A percentile compares a stretch with the other conserved stretches of the same genome.
Conservation (phyloP, 2,797 vertebrate genomes). For the Avahi laniger region DNA sequence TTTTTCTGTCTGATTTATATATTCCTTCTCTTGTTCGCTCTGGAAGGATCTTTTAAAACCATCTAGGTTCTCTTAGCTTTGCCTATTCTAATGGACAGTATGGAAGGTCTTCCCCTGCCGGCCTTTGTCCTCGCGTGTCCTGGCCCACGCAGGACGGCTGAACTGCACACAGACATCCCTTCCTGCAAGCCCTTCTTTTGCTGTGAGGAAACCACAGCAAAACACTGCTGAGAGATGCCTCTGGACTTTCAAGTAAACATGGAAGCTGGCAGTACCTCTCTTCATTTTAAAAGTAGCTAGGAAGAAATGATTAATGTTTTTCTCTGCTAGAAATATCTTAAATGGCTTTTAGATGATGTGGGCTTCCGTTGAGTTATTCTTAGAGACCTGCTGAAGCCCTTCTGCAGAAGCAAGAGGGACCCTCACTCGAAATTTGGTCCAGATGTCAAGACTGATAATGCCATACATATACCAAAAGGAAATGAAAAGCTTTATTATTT, state of each 20-base stretch:
- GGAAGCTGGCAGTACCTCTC: background rate
- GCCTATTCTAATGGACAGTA: background rate
- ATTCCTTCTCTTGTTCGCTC: background rate
- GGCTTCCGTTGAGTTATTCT: background rate
- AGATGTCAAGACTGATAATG: background rate
- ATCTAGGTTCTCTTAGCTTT: background rate
- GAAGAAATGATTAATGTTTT: background rate
- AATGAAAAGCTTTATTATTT: background rate
- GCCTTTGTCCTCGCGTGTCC: background rate
- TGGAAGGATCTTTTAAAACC: background rate
- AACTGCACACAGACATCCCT: rapidly evolving
- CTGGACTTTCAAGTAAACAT: background rate
- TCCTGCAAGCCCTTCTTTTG: background rate
- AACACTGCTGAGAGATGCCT: background rate
- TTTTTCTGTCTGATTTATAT: background rate
- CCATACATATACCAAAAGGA: background rate
- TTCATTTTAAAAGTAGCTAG: background rate
- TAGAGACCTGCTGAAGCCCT: background rate
- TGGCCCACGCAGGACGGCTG: rapidly evolving
- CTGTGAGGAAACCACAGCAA: background rate
- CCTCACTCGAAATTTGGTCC: background rate
- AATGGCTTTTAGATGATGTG: background rate
- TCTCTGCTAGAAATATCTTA: background rate
- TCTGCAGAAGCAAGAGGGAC: background rate
- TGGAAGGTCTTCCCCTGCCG: background rate